Evolutionary conservation across 2,797 vertebrate species (phyloP), one percentile per base, ranked within the genome.

Genomic region (Morus bassanus): DNA sequence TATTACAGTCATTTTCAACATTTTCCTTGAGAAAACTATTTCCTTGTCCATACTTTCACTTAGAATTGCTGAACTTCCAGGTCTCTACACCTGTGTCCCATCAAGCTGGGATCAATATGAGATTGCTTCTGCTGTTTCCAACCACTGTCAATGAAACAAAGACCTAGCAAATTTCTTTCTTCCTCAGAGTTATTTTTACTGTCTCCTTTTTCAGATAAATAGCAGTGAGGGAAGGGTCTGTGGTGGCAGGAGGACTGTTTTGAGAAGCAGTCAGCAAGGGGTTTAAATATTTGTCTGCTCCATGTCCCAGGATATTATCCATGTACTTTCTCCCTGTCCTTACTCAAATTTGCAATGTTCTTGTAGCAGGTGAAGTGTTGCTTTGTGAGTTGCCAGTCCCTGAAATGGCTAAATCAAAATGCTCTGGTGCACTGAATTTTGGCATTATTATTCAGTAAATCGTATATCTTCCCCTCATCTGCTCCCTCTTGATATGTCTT

Each of bases 361-460:
- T 78, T 59, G 69, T 21, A 75, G 84, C 68, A 92, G 85, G 72
- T 83, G 69, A 96, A 96, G 79, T 92, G 92, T 89, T 95, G 93
- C 76, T 95, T 83, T 95, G 93, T 81, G 92, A 79, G 35, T 60
- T 81, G 65, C 68, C 73, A 56, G 94, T 80, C 91, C 89, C 89
- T 80, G 73, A 45, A 91, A 94, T 6, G 18, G 73, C 93, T 95
- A 94, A 96, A 96, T 96, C 96, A 95, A 82, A 95, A 91, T 76
- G 48, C 57, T 85, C 89, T 75, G 39, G 82, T 92, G 93, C 68
- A 84, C 59, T 91, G 85, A 91, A 91, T 93, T 59, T 87, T 69
- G 87, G 51, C 85, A 84, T 94, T 95, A 89, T 89, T 92, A 89
- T 92, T 92, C 92, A 91, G 89, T 48, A 92, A 93, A 92, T 68